phyloP scores from a whole-genome alignment of 1,140 invertebrate species.

The Cyrtorhinus lividipennis region DNA sequence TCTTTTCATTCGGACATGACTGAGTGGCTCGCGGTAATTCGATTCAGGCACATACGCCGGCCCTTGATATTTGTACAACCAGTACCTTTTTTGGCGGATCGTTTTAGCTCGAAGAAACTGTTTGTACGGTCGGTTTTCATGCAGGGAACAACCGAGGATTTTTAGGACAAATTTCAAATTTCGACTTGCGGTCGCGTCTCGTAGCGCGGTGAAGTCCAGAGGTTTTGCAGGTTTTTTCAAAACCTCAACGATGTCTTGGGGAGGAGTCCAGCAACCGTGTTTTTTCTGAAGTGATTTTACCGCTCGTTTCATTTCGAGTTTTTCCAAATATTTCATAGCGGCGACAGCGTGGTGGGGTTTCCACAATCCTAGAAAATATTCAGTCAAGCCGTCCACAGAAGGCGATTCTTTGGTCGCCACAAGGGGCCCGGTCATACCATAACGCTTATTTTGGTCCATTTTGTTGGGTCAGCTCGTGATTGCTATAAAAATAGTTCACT shows the following conservation, averaged over 20 bases:
- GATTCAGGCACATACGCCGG: background rate
- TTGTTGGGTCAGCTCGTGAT: too few species aligned
- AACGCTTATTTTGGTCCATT: too few species aligned
- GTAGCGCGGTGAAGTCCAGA: background rate
- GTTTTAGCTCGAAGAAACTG: background rate
- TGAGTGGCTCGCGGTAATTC: background rate
- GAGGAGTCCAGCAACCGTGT: background rate
- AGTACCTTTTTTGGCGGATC: background rate
- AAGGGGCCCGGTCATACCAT: too few species aligned
- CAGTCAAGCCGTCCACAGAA: background rate
- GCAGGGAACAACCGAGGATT: background rate
- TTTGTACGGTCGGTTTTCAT: background rate
- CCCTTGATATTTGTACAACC: background rate
- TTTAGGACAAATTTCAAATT: background rate
- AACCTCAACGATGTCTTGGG: background rate
- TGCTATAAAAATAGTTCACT: too few species aligned
- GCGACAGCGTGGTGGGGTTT: background rate
- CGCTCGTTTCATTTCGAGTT: background rate
- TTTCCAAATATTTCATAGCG: background rate
- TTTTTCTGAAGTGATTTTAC: background rate
- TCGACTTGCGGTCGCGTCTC: background rate
- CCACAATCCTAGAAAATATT: background rate
- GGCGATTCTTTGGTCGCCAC: too few species aligned
- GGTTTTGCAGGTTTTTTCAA: background rate
- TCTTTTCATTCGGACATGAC: background rate